Base-by-base conservation (phyloP, 1,140 invertebrate genomes). In the Chelonus insularis region DNA sequence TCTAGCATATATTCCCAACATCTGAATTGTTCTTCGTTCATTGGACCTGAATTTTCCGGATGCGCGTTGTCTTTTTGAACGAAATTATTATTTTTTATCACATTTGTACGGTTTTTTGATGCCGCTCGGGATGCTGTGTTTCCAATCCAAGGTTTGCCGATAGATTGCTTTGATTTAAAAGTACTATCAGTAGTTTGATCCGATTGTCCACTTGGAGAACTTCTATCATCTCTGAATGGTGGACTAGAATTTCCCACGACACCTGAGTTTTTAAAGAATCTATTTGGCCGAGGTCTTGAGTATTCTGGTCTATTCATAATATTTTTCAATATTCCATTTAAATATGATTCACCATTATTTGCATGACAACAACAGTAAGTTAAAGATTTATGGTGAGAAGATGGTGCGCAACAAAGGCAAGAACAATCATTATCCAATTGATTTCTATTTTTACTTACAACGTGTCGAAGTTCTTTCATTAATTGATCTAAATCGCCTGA, bases 1-100 rank as follows among this genome's bases (percentile, higher is more conserved):
- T 94, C 93, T 14, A 95, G 74, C 91, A 95, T 94, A 69, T 94
- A 95, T 68, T 95, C 93, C 93, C 93, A 95, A 69, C 92, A 94
- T 65, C 93, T 91, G 70, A 93, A 93, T 72, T 94, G 92, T 72
- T 95, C 93, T 66, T 94, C 92, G 3, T 89, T 91, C 2, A 85
- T 70, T 74, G 75, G 66, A 71, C 84, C 43, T 70, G 87, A 81
- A 82, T 87, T 61, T 75, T 89, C 79, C 0, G 79, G 76, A 2
- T 67, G 61, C 1, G 74, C 75, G 18, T 86, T 86, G 56, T 87
- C 85, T 45, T 81, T 81, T 57, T 70, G 68, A 0, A 65, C 66
- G 0, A 66, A 61, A 45, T 73, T 78, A 18, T 83, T 80, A 11
- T 80, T 72, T 57, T 71, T 68, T 11, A 79, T 66, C 16, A 80